Evolutionary conservation across 2,888 invertebrate species (phyloP), one percentile per base, ranked within the genome.

Genomic region (Girardia tigrina): DNA sequence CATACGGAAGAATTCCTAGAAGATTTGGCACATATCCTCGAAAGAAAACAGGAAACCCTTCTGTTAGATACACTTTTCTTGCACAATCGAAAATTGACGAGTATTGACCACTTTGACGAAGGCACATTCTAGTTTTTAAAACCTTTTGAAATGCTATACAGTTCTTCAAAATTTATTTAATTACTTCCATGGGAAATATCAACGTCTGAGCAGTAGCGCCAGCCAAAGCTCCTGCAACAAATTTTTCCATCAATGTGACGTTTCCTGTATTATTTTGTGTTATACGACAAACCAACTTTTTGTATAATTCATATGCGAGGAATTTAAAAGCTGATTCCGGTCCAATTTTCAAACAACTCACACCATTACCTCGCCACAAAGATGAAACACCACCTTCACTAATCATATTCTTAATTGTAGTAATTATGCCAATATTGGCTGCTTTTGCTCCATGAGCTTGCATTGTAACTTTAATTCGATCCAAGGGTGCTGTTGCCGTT

Each of bases 301-400:
- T 75, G 75, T 75, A 75, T 86, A 97, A 92, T 83, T 98, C 98
- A 85, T 98, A 98, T 0, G 94, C 93, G 84, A 92, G 92, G 84
- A 98, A 98, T 85, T 98, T 98, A n/a, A 98, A 86, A 0, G 97
- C 98, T 0, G 94, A 90, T 85, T 98, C 98, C 0, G 98, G 98
- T 0, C 94, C 98, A 80, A 98, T 98, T 87, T 99, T 98, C 79
- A 98, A 87, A 75, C 97, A 93, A 84, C 97, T 98, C 80, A 97
- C 92, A 77, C 94, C 94, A 84, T 98, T 98, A 26, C 98, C 98
- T 79, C 97, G 88, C 98, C 98, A 98, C 81, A 98, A 86, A 75
- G 94, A 92, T 76, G 86, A 84, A 0, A 90, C 82, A 8, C 98
- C 98, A 78, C 98, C 98, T 84, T 98, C 98, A 77, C 88, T 88